These are phyloP conservation scores for Cynoglossus semilaevis DNA, from an alignment of 2,113 vertebrate genomes.

Conservation along the genomic window DNA sequence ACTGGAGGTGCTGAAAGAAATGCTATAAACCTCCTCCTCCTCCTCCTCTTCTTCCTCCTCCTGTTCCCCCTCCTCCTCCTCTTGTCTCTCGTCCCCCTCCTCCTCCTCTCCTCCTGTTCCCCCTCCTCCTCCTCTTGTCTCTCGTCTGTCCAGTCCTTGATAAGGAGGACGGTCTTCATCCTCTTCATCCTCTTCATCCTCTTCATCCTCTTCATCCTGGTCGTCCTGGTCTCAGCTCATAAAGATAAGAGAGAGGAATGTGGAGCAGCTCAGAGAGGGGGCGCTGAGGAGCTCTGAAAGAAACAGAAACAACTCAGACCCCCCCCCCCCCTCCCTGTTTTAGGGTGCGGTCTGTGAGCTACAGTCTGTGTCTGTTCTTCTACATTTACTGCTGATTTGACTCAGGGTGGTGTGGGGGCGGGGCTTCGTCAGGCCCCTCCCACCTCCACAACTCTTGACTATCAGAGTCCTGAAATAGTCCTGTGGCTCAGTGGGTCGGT, in stretches of 20 bases:
- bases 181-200: no score
- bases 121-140: conserved; percentile 7
- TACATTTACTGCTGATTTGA: conserved; percentile 6
- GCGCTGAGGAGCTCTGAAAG: conserved; percentile 42
- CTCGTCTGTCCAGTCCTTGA: conserved; percentile 25
- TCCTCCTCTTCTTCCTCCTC: not conserved
- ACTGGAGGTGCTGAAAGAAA: conserved; percentile 58
- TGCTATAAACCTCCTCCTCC: no score
- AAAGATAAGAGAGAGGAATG: conserved; percentile 75
- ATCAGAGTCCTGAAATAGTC: conserved; percentile 64
- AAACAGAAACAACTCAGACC: conserved; percentile 33
- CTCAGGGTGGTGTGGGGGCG: no score
- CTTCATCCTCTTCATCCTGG: conserved; percentile 45
- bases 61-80: conserved; percentile 4
- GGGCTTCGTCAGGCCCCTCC: no score
- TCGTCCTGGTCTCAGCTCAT: conserved; percentile 59
- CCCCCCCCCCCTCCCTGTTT: conserved; percentile 26
- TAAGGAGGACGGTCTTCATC: conserved; percentile 39
- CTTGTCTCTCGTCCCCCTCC: conserved; percentile 55
- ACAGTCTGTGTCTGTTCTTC: not conserved
- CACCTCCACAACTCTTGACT: conserved; percentile 24
- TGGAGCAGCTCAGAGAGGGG: conserved; percentile 52
- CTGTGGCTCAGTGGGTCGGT: conserved; percentile 1
- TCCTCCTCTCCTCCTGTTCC: conserved; percentile 52
- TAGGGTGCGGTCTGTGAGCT: no score